phyloP scores from a whole-genome alignment of 2,888 invertebrate species.

The Drosophila antonietae region DNA sequence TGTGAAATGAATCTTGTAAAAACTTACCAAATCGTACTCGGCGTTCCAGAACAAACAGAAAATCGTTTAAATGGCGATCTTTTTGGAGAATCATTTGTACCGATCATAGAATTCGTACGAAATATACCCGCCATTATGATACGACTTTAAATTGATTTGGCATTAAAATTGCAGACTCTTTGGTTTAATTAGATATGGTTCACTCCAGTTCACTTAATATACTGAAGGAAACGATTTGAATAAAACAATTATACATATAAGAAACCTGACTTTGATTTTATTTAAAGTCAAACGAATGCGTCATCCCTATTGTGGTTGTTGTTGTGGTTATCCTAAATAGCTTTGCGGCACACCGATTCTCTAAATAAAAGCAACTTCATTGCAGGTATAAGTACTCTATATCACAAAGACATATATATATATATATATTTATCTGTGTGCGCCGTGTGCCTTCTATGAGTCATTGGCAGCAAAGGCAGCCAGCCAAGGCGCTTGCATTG shows the following conservation, averaged over 20 bases:
- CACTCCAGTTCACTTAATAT: constrained; percentile 48
- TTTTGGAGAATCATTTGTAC: constrained; percentile 64
- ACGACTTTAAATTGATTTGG: constrained; percentile 17
- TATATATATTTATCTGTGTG: not conserved
- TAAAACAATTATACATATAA: not conserved
- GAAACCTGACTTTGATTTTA: constrained; percentile 37
- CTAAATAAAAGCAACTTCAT: constrained; percentile 61
- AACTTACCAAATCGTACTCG: constrained; percentile 82
- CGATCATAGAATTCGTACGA: constrained; percentile 76
- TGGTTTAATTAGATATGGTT: constrained; percentile 21
- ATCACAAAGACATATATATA: constrained; percentile 3
- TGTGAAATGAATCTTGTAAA: not conserved
- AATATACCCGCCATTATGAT: constrained; percentile 83
- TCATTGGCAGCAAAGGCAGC: constrained; percentile 42
- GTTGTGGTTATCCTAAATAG: constrained; percentile 69
- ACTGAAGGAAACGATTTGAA: constrained; percentile 25
- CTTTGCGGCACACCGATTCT: constrained; percentile 53
- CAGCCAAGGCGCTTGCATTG: constrained; percentile 39
- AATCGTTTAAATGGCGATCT: constrained; percentile 80
- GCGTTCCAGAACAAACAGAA: constrained; percentile 66
- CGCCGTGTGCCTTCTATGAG: constrained; percentile 34
- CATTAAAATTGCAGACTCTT: constrained; percentile 40
- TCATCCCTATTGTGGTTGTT: constrained; percentile 52
- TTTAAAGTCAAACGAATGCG: constrained; percentile 53
- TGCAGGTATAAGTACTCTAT: constrained; percentile 50